Conservation (phyloP, 2,888 invertebrate genomes). For the Buathra laborator region DNA sequence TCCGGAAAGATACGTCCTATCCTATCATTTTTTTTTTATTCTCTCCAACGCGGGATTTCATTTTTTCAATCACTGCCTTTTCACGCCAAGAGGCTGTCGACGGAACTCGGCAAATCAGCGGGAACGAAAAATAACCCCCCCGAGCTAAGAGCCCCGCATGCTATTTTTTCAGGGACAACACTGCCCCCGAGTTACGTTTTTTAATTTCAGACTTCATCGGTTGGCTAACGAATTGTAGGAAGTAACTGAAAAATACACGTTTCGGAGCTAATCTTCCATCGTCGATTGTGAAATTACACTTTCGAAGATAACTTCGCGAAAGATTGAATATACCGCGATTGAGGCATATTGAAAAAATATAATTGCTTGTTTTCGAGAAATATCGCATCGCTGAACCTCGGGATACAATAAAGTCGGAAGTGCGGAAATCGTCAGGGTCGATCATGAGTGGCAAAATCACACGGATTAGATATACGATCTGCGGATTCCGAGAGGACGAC, state of each 20-base stretch:
- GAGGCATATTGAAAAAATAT: constrained; percentile 9
- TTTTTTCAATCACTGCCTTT: background rate
- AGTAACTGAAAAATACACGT: background rate
- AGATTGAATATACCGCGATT: background rate
- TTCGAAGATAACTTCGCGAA: background rate
- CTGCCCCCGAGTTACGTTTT: background rate
- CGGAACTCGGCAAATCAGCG: background rate
- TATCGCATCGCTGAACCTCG: background rate
- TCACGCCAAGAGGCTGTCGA: background rate
- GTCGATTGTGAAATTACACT: background rate
- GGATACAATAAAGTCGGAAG: constrained; percentile 26
- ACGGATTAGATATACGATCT: constrained; percentile 3
- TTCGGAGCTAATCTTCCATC: background rate
- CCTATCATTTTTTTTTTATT: background rate
- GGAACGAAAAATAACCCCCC: background rate
- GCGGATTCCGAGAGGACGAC: background rate
- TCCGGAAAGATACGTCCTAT: background rate
- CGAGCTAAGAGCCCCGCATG: background rate
- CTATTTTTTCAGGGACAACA: background rate
- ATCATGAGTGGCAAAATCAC: constrained; percentile 9
- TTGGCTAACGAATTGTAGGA: background rate
- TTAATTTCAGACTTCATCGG: constrained; percentile 28
- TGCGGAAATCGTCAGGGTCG: constrained; percentile 59
- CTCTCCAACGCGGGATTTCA: background rate
- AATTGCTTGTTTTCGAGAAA: constrained; percentile 33